Evolutionary conservation across 1,140 invertebrate species (phyloP).

Genomic region (Dendrolimus punctatus): DNA sequence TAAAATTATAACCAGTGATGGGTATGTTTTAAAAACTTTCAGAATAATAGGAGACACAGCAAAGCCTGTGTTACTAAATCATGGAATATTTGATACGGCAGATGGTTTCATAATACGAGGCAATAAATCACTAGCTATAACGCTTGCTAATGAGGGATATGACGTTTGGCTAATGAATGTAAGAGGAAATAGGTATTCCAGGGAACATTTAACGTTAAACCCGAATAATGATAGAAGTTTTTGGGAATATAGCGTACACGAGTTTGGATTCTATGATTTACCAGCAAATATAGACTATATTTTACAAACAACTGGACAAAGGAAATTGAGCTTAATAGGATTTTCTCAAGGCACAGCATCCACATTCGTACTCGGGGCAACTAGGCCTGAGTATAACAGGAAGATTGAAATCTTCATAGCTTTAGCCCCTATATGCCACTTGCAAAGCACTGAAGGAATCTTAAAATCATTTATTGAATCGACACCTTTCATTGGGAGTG

Average conservation of each 20-base stretch:
- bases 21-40: conserved; percentile 78
- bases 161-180: conserved; percentile 82
- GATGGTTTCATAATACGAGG: conserved; percentile 74
- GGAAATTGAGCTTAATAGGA: conserved; percentile 72
- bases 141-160: conserved; percentile 56
- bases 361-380: conserved; percentile 55
- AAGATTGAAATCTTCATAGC: conserved; percentile 38
- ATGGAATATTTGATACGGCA: conserved; percentile 78
- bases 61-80: conserved; percentile 75
- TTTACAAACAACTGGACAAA: conserved; percentile 58
- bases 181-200: conserved; percentile 77
- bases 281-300: conserved; percentile 74
- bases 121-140: conserved; percentile 54
- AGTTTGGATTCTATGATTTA: conserved; percentile 74
- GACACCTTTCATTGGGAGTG: neutral
- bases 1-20: conserved; percentile 73
- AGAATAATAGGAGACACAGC: conserved; percentile 58
- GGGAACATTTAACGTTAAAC: conserved; percentile 62
- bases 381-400: conserved; percentile 67
- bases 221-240: conserved; percentile 49
- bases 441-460: conserved; percentile 5
- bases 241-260: conserved; percentile 77
- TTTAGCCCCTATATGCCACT: conserved; percentile 18
- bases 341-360: conserved; percentile 79
- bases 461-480: conserved; percentile 1